phyloP scores from a whole-genome alignment of 2,113 vertebrate genomes.

The Tetrax tetrax region DNA sequence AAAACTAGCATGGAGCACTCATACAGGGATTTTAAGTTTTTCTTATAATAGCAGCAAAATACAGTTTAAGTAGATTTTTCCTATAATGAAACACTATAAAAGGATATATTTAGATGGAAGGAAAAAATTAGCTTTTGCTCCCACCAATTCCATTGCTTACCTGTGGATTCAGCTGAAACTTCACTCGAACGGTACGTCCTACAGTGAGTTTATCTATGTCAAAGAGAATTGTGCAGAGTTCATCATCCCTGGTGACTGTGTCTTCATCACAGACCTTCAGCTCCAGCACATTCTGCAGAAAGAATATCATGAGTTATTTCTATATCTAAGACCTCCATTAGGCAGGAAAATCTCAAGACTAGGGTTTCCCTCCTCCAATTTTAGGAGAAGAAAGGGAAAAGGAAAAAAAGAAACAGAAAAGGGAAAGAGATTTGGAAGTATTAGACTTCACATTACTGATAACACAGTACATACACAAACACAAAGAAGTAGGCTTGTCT shows the following conservation, averaged over 20 bases:
- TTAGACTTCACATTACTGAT: not conserved
- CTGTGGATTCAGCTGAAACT: conserved; percentile 76
- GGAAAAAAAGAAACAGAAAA: not conserved
- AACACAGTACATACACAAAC: not conserved
- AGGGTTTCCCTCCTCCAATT: not conserved
- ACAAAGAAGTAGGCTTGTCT: not conserved
- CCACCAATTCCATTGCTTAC: conserved; percentile 24
- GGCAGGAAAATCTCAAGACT: not conserved
- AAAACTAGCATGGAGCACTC: not conserved
- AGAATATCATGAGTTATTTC: not conserved
- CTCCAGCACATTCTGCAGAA: conserved; percentile 75
- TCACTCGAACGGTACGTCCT: conserved; percentile 71
- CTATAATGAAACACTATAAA: not conserved
- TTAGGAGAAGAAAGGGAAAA: not conserved
- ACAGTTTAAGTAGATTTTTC: not conserved
- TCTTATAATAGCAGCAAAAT: not conserved
- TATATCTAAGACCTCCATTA: not conserved
- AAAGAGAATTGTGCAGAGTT: conserved; percentile 79
- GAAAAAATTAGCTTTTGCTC: not conserved
- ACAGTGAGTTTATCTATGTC: conserved; percentile 78
- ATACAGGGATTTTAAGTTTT: not conserved
- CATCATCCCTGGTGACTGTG: conserved; percentile 71
- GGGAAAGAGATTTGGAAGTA: not conserved
- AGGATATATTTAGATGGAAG: not conserved
- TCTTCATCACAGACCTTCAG: conserved; percentile 80